Conservation (phyloP, 2,888 invertebrate species). For the Nebria brevicollis region DNA sequence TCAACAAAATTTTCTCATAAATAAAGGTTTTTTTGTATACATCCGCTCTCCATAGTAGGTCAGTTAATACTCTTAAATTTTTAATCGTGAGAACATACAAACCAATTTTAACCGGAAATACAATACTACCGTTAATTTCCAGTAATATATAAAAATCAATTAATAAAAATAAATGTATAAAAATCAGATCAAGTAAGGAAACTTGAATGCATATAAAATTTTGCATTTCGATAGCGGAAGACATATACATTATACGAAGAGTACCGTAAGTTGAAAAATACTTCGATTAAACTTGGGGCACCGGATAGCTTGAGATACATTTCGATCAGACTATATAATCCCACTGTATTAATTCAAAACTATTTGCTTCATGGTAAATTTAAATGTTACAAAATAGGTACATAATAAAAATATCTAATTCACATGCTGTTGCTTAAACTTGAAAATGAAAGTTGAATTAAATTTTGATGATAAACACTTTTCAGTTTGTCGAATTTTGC, state of each 20-base stretch:
- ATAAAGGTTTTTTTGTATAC: constrained; percentile 13
- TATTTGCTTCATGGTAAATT: background rate
- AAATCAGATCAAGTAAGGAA: background rate
- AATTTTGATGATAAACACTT: background rate
- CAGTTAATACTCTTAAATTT: constrained; percentile 26
- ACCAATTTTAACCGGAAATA: constrained; percentile 35
- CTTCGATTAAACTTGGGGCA: too few species aligned
- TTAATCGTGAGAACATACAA: constrained; percentile 34
- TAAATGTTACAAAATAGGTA: background rate
- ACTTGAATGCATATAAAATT: background rate
- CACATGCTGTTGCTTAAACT: background rate
- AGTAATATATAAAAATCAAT: background rate
- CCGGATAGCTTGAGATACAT: too few species aligned
- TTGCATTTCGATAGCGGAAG: background rate
- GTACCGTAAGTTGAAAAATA: background rate
- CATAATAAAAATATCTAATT: background rate
- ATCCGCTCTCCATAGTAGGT: constrained; percentile 34
- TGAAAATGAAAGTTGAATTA: background rate
- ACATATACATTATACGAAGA: background rate
- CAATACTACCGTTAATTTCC: constrained; percentile 38
- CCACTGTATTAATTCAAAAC: too few species aligned
- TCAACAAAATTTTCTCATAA: background rate
- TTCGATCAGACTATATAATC: too few species aligned
- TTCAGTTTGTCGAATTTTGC: too few species aligned
- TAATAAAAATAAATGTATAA: background rate